These are phyloP conservation scores for Melikaiella ostensackeni DNA, from an alignment of 2,888 invertebrate species.

Conservation along the genomic window DNA sequence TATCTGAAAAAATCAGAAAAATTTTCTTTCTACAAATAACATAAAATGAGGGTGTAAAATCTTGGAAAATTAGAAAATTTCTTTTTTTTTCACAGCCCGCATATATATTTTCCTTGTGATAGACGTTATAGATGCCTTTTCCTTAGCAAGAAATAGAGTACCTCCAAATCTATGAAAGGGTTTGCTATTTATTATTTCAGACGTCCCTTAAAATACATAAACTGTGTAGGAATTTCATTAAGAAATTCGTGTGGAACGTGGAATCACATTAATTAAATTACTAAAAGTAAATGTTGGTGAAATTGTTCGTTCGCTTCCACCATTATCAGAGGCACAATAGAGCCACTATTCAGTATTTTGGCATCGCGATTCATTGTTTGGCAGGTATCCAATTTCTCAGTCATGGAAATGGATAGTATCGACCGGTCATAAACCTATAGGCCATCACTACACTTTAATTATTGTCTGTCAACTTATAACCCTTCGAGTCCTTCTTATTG, in stretches of 20 bases:
- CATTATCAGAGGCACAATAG: conserved; percentile 56
- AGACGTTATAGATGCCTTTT: too few relatives aligned
- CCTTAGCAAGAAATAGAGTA: too few relatives aligned
- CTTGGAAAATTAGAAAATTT: too few relatives aligned
- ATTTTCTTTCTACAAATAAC: too few relatives aligned
- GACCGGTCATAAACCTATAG: conserved; percentile 54
- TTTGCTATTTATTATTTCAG: not conserved
- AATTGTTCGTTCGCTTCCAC: conserved; percentile 43
- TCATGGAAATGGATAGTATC: conserved; percentile 57
- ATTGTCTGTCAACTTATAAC: conserved; percentile 44
- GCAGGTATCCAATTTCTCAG: conserved; percentile 56
- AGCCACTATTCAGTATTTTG: conserved; percentile 55
- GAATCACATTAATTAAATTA: conserved; percentile 21
- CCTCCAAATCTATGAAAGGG: not conserved
- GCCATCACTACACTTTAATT: conserved; percentile 50
- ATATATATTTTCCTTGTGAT: too few relatives aligned
- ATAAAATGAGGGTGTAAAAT: too few relatives aligned
- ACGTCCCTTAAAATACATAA: not conserved
- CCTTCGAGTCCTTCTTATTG: not conserved
- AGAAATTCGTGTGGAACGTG: not conserved
- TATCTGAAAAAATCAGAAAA: too few relatives aligned
- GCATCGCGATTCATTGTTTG: conserved; percentile 59
- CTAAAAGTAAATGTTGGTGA: not conserved
- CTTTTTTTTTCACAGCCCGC: too few relatives aligned
- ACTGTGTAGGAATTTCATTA: not conserved